Evolutionary conservation across 1,140 invertebrate species (phyloP), one percentile per base, ranked within the genome.

Genomic region (Heliconius congener): DNA sequence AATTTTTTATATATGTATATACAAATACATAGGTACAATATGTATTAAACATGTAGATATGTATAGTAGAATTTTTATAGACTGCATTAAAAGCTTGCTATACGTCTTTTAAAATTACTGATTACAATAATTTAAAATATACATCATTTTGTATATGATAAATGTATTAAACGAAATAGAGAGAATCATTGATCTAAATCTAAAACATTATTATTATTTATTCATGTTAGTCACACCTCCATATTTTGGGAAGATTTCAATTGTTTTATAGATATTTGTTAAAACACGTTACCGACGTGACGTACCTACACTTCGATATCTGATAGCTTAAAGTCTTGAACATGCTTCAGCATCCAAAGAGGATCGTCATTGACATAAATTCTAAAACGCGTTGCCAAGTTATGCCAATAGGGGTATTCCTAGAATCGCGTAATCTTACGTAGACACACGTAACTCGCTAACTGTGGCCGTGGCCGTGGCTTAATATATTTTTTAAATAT

Each of bases 351-450:
- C 37, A 39, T 27, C 70, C 55, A 74, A 75, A 46, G 37, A 27
- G 23, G 30, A 50, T 77, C 76, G 70, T 77, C 76, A 77, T 77
- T 77, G 76, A 77, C 76, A 77, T 77, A 72, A 77, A 77, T 77
- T 77, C 70, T 42, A 72, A 52, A 70, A 71, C 27, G 27, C 13
- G 66, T 83, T 87, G 83, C 84, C 82, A 83, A 83, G 71, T 72
- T 72, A n/a, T 18, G 34, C 34, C 71, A 72, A 81, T 80, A 78
- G 74, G 82, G 81, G 79, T 83, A 85, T 88, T 88, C 83, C 81
- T 80, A 85, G 85, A 85, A 85, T 50, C 74, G 76, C 82, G 83
- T 84, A 81, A 83, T 85, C 70, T 81, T 82, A 78, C 83, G 76
- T 78, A 39, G 74, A 80, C 78, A 78, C 71, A 80, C 80, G 78